Evolutionary conservation across 1,140 invertebrate species (phyloP).

Genomic region (Cataglyphis hispanica): DNA sequence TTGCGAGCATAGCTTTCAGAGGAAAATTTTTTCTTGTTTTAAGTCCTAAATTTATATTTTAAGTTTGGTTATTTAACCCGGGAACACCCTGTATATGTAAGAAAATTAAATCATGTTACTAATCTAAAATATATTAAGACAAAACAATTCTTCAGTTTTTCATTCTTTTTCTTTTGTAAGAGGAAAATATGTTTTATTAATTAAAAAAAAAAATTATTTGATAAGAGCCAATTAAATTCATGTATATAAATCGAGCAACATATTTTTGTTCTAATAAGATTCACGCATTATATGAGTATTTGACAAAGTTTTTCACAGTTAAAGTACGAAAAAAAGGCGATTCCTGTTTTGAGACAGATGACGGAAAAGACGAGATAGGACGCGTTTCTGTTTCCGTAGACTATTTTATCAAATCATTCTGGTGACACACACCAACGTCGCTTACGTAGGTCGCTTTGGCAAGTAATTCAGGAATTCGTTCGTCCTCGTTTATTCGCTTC

Average conservation of each 20-base stretch:
- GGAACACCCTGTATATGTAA: too few relatives aligned
- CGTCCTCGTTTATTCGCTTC: constrained; percentile 2
- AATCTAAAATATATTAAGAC: neutral
- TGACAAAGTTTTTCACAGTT: constrained; percentile 67
- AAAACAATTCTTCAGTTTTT: neutral
- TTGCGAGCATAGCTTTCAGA: too few relatives aligned
- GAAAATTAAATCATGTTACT: neutral
- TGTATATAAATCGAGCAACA: constrained; percentile 42
- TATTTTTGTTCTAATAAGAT: constrained; percentile 51
- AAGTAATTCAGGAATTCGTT: constrained; percentile 63
- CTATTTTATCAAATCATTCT: constrained; percentile 72
- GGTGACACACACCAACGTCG: constrained; percentile 57
- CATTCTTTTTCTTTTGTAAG: neutral
- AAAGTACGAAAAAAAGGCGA: constrained; percentile 39
- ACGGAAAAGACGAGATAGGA: neutral
- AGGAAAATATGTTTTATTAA: too few relatives aligned
- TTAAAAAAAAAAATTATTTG: neutral
- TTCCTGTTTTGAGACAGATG: neutral
- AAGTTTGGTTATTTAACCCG: too few relatives aligned
- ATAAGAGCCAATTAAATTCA: constrained; percentile 49
- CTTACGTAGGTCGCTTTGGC: constrained; percentile 56
- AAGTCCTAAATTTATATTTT: too few relatives aligned
- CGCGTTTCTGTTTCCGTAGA: constrained; percentile 60
- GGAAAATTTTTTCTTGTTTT: too few relatives aligned
- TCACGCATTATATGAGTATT: neutral